Base-by-base conservation (phyloP, 1,140 invertebrate species). In the Drosophila nigrodunni region DNA sequence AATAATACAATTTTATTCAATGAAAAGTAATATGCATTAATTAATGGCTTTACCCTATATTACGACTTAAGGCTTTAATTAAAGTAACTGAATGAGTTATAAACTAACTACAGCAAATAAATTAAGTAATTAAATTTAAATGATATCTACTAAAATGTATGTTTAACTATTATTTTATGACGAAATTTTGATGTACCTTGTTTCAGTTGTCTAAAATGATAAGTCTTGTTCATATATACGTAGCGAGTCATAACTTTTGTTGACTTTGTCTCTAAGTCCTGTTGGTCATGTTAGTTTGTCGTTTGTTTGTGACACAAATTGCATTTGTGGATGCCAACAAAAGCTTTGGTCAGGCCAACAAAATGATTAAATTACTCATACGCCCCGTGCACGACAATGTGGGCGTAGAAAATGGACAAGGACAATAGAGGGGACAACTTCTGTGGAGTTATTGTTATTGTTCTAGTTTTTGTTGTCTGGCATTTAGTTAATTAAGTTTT, bases 401-500 rank as follows among this genome's bases (percentile, higher is more conserved):
- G 47, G 47, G 47, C 46, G 10, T 52, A n/a, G 59, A 8, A 15
- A 46, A 46, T 11, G 44, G 37, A n/a, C 37, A 25, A 54, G 46
- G 72, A 74, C 59, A 57, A 44, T 13, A 34, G 21, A 37, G 11
- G 13, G 47, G 39, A 54, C 66, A 69, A 88, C 62, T 79, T 74
- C 66, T 61, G 47, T 70, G 58, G 68, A 75, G 59, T 72, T 87
- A 82, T 77, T 74, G 65, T 62, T 77, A 60, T 86, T 78, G 78
- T 67, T 74, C 61, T 74, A 69, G 71, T 72, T 66, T 74, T 59
- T 64, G 58, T 67, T 78, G 67, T 54, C 58, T 47, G 70, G 69
- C 80, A 83, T 83, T 89, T 89, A 87, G 80, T 88, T 87, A 87
- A 87, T 87, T 87, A 87, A 88, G 80, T 87, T 87, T 80, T 77